Percentiles rank a stretch among this genome's conserved stretches.
Evolutionary conservation across 2,113 vertebrate species (phyloP).

Genomic region (Neodontobutis hainanensis): DNA sequence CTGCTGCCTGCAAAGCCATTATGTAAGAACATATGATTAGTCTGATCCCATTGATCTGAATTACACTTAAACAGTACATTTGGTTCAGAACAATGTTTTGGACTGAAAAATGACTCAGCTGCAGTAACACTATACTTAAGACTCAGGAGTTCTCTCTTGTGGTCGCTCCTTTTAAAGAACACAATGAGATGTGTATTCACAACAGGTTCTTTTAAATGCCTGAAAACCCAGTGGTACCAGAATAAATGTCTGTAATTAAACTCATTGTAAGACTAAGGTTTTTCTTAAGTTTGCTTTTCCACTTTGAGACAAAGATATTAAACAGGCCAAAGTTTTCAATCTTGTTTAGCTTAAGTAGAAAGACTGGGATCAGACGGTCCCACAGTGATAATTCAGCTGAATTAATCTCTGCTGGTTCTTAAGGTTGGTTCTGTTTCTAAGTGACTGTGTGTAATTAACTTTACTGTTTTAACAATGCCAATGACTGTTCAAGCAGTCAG

Average conservation of each 20-base stretch:
- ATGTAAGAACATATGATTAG: background rate
- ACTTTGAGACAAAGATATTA: background rate
- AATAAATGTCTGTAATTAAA: slow-evolving; percentile 5
- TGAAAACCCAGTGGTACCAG: background rate
- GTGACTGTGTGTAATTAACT: too few species aligned
- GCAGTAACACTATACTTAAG: background rate
- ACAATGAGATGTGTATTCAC: background rate
- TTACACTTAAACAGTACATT: background rate
- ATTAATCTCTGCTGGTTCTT: slow-evolving; percentile 8
- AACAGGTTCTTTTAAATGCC: background rate
- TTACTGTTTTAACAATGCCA: too few species aligned
- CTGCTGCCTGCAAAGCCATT: background rate
- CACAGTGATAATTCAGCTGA: slow-evolving; percentile 3
- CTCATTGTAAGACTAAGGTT: background rate
- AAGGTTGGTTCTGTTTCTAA: too few species aligned
- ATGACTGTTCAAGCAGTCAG: too few species aligned
- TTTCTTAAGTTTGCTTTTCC: background rate
- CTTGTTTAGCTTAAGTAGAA: slow-evolving; percentile 13
- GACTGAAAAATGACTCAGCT: background rate
- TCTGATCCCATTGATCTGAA: background rate
- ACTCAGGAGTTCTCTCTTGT: background rate
- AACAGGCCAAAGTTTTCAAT: slow-evolving; percentile 8
- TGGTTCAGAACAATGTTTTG: background rate
- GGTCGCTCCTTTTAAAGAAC: too few species aligned
- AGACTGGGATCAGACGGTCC: background rate